Evolutionary conservation across 2,888 invertebrate species (phyloP), one percentile per base, ranked within the genome.

Genomic region (Polydrusus pterygomalis): DNA sequence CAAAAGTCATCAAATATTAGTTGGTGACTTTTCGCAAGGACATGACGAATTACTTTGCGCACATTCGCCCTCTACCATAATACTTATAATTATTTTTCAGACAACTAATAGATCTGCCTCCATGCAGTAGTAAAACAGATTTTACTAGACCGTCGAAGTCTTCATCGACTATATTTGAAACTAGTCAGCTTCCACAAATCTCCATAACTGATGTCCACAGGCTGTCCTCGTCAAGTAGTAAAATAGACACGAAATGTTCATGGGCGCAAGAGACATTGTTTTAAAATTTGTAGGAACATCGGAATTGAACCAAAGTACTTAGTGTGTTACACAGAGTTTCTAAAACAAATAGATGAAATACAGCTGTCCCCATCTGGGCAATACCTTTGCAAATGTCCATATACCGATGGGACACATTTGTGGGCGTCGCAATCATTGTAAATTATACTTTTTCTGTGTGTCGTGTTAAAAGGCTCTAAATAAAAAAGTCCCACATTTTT

Each of bases 221-320:
- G 65, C 67, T 80, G 25, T 80, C 83, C 11, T 81, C 85, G 80
- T 80, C 81, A 45, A 82, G 83, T 87, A 84, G 86, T 45, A 82
- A 82, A 87, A 83, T 87, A 85, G 78, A 80, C 85, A 88, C 88
- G 82, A 87, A 88, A 79, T 86, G 87, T 75, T 90, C 91, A 79
- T 93, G 93, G 91, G 93, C 94, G 79, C 93, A 93, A 85, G 95
- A 95, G 90, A 95, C 95, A 84, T 90, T 95, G 85, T 95, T 95
- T 90, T 95, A 93, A 89, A 54, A 43, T 20, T 18, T 25, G 2
- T 17, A 25, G 9, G 45, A 10, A 43, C 25, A 25, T 63, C 15
- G 34, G 45, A 63, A 45, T 60, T 60, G 60, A 60, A 49, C 0
- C 17, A 9, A n/a, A 3, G 13, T 13, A n/a, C n/a, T n/a, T n/a